Evolutionary conservation across 2,888 invertebrate species (phyloP).

Genomic region (Himalopsyche tibetana): DNA sequence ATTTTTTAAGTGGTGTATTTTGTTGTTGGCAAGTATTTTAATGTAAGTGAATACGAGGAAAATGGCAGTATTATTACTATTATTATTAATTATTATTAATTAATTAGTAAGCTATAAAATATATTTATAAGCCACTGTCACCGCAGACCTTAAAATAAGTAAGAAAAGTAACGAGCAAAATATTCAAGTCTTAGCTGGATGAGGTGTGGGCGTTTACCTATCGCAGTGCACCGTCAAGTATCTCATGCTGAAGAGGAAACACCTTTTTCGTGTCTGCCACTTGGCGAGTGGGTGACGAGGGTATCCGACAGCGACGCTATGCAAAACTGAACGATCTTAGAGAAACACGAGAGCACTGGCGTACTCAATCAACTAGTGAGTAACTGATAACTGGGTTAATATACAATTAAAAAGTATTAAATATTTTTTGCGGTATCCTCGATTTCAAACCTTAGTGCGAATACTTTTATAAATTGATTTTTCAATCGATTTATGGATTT

Average conservation of each 20-base stretch:
- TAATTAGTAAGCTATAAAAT: too few relatives aligned
- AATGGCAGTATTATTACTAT: too few relatives aligned
- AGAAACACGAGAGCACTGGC: conserved; percentile 39
- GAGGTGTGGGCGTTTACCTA: conserved; percentile 38
- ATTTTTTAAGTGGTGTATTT: too few relatives aligned
- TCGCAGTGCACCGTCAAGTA: conserved; percentile 32
- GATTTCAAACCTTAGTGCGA: too few relatives aligned
- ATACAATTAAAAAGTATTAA: too few relatives aligned
- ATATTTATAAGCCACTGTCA: neutral
- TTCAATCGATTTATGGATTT: too few relatives aligned
- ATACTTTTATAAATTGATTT: too few relatives aligned
- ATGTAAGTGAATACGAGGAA: too few relatives aligned
- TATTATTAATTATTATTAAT: too few relatives aligned
- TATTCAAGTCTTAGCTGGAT: conserved; percentile 10
- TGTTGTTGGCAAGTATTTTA: too few relatives aligned
- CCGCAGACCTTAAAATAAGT: neutral
- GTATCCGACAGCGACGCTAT: conserved; percentile 60
- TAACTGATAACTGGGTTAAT: too few relatives aligned
- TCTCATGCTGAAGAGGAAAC: conserved; percentile 57
- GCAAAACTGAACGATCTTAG: conserved; percentile 61
- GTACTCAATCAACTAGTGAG: neutral
- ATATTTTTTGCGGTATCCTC: too few relatives aligned
- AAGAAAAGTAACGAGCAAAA: conserved; percentile 24
- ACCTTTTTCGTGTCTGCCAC: conserved; percentile 66
- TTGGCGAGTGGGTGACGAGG: conserved; percentile 62